phyloP scores from a whole-genome alignment of 2,113 vertebrate species.

The Chaenocephalus aceratus region DNA sequence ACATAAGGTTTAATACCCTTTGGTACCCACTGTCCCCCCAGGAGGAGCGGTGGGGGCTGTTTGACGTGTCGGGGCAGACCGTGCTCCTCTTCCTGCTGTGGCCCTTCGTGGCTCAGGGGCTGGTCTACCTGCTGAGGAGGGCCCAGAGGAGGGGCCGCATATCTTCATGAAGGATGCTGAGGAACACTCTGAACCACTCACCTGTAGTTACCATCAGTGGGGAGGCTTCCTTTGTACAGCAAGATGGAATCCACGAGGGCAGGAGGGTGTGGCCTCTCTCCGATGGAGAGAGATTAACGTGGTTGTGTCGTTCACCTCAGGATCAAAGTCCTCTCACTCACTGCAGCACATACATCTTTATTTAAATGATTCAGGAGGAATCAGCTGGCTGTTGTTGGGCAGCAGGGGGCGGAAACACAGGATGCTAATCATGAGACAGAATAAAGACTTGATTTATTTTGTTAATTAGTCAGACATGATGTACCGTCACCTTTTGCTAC shows the following conservation, averaged over 20 bases:
- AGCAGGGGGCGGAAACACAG: background rate
- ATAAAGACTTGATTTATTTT: background rate
- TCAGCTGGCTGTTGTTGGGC: background rate
- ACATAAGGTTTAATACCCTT: too few relatives aligned
- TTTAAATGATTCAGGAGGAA: background rate
- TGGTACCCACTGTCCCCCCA: conserved; percentile 7
- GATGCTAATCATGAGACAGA: background rate
- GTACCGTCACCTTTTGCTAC: background rate
- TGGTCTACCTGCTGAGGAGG: conserved; percentile 84
- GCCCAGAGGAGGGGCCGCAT: conserved; percentile 78
- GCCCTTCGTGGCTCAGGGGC: conserved; percentile 92
- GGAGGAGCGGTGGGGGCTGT: conserved; percentile 79
- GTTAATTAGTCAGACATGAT: background rate
- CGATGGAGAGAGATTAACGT: background rate
- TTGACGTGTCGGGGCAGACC: conserved; percentile 77
- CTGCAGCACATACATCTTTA: background rate
- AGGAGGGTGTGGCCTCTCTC: background rate
- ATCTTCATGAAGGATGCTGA: conserved; percentile 51
- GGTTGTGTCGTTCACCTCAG: background rate
- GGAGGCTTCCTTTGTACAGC: background rate
- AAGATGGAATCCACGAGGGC: background rate
- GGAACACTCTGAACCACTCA: background rate
- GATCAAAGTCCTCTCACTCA: conserved; percentile 14
- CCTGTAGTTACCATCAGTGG: background rate
- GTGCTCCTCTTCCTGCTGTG: conserved; percentile 91